Conservation (phyloP, 2,797 vertebrate genomes). For the Girardinus metallicus region DNA sequence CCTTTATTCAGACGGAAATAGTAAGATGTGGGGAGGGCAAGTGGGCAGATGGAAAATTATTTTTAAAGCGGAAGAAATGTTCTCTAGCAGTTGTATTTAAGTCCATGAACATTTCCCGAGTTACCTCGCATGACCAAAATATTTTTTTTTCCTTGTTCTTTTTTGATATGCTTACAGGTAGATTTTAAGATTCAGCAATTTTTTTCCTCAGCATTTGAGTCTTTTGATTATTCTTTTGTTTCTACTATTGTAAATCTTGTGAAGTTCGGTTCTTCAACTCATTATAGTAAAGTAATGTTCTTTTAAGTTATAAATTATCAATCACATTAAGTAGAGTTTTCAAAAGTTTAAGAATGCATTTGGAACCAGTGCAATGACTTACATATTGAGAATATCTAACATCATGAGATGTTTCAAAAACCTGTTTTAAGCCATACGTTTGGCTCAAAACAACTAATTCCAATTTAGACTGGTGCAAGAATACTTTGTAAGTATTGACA, state of each 20-base stretch:
- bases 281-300: neutral
- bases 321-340: neutral
- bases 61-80: slow-evolving; percentile 35
- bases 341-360: neutral
- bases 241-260: neutral
- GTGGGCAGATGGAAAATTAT: neutral
- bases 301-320: neutral
- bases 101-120: neutral
- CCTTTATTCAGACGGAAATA: slow-evolving; percentile 40
- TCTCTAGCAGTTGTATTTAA: slow-evolving; percentile 28
- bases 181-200: neutral
- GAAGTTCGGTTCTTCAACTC: neutral
- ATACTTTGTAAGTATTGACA: neutral
- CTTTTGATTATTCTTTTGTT: neutral
- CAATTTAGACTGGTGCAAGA: neutral
- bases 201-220: neutral
- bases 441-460: neutral
- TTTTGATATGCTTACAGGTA: neutral
- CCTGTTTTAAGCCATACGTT: neutral
- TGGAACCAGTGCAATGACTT: neutral
- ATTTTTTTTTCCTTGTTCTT: neutral
- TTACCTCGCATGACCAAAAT: neutral
- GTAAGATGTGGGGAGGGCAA: slow-evolving; percentile 21
- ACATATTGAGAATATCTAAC: neutral
- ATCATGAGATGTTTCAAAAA: neutral